Evolutionary conservation across 2,113 vertebrate genomes (phyloP).

Genomic region (Phoxinus phoxinus): DNA sequence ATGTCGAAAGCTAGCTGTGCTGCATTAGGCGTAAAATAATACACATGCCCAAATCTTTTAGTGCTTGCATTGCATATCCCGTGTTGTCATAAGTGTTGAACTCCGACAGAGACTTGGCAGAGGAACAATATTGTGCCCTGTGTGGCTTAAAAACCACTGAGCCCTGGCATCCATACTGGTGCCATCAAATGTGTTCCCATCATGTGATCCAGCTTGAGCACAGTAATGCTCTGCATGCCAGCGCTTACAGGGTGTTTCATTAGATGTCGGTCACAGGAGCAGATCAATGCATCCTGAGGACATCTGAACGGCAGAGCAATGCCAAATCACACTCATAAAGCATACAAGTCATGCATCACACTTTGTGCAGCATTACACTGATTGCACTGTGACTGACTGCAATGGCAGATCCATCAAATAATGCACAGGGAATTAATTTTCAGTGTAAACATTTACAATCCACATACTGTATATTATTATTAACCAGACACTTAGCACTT

Average conservation of each 20-base stretch:
- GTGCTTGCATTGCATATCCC: not conserved
- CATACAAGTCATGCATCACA: not conserved
- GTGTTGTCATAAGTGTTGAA: conserved; percentile 25
- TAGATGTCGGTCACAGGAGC: not conserved
- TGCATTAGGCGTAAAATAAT: not conserved
- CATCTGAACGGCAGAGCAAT: not conserved
- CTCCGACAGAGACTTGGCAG: conserved; percentile 2
- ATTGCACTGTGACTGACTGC: too few relatives aligned
- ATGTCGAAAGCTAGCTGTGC: not conserved
- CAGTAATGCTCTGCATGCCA: not conserved
- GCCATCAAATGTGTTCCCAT: conserved; percentile 23
- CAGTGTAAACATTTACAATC: not conserved
- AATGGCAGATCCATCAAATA: not conserved
- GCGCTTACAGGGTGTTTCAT: conserved; percentile 21
- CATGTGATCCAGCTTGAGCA: conserved; percentile 9
- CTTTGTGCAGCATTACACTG: not conserved
- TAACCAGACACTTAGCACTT: not conserved
- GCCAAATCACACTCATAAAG: not conserved
- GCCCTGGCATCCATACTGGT: not conserved
- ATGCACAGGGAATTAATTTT: not conserved
- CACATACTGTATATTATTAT: not conserved
- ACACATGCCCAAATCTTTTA: not conserved
- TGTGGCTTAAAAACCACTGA: conserved; percentile 38
- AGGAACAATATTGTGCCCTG: not conserved
- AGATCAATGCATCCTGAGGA: not conserved